These are phyloP conservation scores for Zosterops hypoxanthus DNA, from an alignment of 2,113 vertebrate genomes.

Conservation along the genomic window DNA sequence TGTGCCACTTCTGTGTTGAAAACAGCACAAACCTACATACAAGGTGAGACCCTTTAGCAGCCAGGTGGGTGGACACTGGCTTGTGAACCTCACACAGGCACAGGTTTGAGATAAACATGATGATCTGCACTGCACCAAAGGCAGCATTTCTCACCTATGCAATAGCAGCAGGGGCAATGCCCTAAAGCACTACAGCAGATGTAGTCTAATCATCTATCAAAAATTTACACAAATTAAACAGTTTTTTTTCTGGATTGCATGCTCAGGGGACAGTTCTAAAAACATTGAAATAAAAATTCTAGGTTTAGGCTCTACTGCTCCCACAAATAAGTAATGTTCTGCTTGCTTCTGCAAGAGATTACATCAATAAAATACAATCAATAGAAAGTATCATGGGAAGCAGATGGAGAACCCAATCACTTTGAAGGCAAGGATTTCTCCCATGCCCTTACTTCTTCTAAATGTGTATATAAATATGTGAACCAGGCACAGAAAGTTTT, in stretches of 20 bases:
- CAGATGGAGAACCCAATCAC: not conserved
- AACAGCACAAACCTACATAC: not conserved
- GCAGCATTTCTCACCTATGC: not conserved
- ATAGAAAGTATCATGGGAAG: not conserved
- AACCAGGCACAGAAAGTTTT: not conserved
- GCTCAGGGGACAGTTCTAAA: not conserved
- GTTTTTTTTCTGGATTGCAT: not conserved
- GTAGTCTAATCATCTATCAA: not conserved
- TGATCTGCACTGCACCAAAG: not conserved
- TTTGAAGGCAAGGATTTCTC: not conserved
- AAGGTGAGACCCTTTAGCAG: not conserved
- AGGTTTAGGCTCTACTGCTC: not conserved
- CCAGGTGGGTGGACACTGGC: not conserved
- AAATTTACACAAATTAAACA: not conserved
- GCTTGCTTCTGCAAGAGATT: not conserved
- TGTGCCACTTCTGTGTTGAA: not conserved
- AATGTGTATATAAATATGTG: not conserved
- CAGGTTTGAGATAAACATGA: fast-evolving
- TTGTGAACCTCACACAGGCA: not conserved
- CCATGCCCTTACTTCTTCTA: not conserved
- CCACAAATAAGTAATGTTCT: not conserved
- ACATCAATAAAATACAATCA: not conserved
- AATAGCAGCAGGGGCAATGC: not conserved
- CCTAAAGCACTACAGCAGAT: not conserved
- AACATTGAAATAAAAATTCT: not conserved